These are phyloP conservation scores for Argyresthia albistria DNA, from an alignment of 2,888 invertebrate species.

Conservation along the genomic window DNA sequence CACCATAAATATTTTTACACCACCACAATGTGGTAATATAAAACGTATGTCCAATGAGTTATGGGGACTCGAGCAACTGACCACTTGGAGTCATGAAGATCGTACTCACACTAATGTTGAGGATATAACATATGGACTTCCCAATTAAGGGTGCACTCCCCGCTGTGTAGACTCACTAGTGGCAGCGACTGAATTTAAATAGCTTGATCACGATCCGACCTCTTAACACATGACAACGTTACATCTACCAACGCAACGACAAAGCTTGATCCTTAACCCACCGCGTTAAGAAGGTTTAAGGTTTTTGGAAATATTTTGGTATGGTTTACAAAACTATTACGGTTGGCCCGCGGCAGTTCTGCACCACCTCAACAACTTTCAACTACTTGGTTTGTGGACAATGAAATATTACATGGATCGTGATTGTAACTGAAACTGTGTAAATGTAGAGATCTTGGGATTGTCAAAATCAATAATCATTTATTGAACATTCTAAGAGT, in stretches of 20 bases:
- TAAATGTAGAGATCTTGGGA: too few relatives aligned
- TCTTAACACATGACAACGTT: conserved; percentile 18
- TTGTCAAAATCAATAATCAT: too few relatives aligned
- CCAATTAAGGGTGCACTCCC: conserved; percentile 66
- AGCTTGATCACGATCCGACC: conserved; percentile 56
- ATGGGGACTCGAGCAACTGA: not conserved
- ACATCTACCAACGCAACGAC: conserved; percentile 4
- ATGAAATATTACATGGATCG: conserved; percentile 37
- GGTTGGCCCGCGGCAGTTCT: conserved; percentile 45
- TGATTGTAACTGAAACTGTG: not conserved
- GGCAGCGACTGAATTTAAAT: conserved; percentile 54
- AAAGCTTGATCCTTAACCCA: conserved; percentile 18
- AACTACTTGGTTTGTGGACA: conserved; percentile 39
- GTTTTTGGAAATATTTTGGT: conserved; percentile 18
- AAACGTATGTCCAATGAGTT: not conserved
- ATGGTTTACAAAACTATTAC: conserved; percentile 48
- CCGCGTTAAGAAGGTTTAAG: conserved; percentile 13
- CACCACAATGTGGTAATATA: not conserved
- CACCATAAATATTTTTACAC: conserved; percentile 1
- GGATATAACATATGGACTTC: conserved; percentile 60
- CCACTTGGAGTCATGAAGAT: not conserved
- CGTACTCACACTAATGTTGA: conserved; percentile 27
- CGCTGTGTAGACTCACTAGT: conserved; percentile 52
- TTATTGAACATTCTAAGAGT: too few relatives aligned
- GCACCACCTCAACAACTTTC: conserved; percentile 43